These are phyloP conservation scores for Pandemis corylana DNA, from an alignment of 2,888 invertebrate genomes.

Conservation along the genomic window DNA sequence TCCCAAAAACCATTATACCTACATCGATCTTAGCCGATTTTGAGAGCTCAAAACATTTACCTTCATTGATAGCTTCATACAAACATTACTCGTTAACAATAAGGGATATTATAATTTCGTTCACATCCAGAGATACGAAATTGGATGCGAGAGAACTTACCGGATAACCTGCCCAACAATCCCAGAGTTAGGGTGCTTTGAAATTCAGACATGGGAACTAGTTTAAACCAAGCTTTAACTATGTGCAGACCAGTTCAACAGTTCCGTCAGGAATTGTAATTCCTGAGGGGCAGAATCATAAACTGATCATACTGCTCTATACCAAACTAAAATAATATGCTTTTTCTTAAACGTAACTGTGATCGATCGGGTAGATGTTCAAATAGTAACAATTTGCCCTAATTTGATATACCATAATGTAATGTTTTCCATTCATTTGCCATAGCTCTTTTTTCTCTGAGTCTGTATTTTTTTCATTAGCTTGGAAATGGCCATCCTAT, in stretches of 20 bases:
- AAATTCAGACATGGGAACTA: conserved; percentile 52
- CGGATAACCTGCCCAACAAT: conserved; percentile 30
- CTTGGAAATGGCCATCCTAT: too few relatives aligned
- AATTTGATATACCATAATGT: too few relatives aligned
- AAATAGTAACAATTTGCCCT: too few relatives aligned
- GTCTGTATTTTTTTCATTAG: too few relatives aligned
- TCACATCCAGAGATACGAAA: neutral
- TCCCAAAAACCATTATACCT: too few relatives aligned
- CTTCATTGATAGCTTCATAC: too few relatives aligned
- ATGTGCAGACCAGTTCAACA: conserved; percentile 52
- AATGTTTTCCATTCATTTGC: too few relatives aligned
- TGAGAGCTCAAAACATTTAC: too few relatives aligned
- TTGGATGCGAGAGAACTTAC: conserved; percentile 1
- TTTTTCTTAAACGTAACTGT: too few relatives aligned
- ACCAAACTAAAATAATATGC: neutral
- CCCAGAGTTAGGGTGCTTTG: conserved; percentile 53
- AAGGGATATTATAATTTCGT: neutral
- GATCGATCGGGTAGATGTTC: too few relatives aligned
- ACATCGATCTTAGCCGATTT: too few relatives aligned
- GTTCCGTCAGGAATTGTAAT: conserved; percentile 51
- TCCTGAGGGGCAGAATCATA: conserved; percentile 44
- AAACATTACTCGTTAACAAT: neutral
- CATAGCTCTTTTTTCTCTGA: too few relatives aligned
- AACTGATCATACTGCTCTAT: neutral
- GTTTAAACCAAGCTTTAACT: conserved; percentile 55